A percentile compares a stretch with the other conserved stretches of the same genome.
Conservation (phyloP, 2,888 invertebrate genomes). For the Pseudolycoriella hygida region DNA sequence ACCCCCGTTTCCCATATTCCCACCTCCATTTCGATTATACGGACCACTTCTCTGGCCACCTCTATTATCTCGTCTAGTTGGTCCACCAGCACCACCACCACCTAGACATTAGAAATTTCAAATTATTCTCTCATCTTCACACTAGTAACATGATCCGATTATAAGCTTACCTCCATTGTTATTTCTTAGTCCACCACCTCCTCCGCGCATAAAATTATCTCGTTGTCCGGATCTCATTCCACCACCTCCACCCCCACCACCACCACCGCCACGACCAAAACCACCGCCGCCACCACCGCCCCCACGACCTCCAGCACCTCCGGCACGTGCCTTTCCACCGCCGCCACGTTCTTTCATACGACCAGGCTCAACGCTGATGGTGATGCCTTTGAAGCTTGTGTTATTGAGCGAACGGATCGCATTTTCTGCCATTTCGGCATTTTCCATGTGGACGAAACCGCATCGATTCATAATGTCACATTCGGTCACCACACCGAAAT, state of each 20-base stretch:
- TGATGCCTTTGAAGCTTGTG: conserved; percentile 63
- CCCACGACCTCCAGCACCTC: conserved; percentile 22
- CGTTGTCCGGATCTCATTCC: conserved; percentile 14
- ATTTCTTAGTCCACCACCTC: conserved; percentile 10
- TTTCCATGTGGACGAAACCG: conserved; percentile 84
- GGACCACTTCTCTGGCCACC: conserved; percentile 11
- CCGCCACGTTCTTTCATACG: conserved; percentile 53
- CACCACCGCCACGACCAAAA: conserved; percentile 24
- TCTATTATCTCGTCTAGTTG: conserved; percentile 12
- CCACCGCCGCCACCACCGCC: conserved; percentile 27
- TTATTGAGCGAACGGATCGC: conserved; percentile 70
- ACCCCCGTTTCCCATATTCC: conserved; percentile 10
- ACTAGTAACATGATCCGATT: too few relatives aligned
- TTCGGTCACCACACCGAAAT: conserved; percentile 76
- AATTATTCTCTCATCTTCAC: too few relatives aligned
- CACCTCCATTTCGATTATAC: conserved; percentile 9
- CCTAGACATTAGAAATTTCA: conserved; percentile 8
- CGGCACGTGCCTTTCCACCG: conserved; percentile 33
- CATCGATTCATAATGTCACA: conserved; percentile 90
- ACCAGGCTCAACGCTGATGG: conserved; percentile 70
- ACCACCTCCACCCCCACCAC: conserved; percentile 15
- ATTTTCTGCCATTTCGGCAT: conserved; percentile 60
- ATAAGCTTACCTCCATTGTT: conserved; percentile 11
- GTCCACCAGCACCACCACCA: conserved; percentile 24
- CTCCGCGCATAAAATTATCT: too few relatives aligned